Base-by-base conservation (phyloP, 2,888 invertebrate genomes). In the Drosophila falleni region DNA sequence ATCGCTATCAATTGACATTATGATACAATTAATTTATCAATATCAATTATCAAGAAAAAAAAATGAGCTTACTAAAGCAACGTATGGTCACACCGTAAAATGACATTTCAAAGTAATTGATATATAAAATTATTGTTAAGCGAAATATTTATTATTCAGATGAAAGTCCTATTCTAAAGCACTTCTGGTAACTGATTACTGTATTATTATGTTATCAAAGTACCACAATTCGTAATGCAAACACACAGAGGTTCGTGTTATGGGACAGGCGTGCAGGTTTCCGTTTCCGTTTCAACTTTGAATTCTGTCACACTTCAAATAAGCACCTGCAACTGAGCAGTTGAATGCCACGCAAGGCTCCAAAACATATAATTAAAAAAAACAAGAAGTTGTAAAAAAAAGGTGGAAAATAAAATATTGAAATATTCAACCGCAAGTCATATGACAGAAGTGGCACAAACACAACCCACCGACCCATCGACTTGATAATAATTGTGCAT, bases 291-390 rank as follows among this genome's bases (percentile, higher is more conserved):
- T 76, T 87, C 75, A 74, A 78, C 71, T 83, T 87, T 71, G 89
- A 83, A 87, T 89, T 84, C 83, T 84, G 88, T 83, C 89, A 83
- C 83, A 83, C 83, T 83, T 83, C 79, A 71, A 87, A 87, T 84
- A 73, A 60, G 74, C 83, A 78, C 78, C 66, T 72, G 81, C 73
- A 55, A 41, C 51, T 19, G 42, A n/a, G 35, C 56, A 58, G 46
- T 64, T 80, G 55, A 72, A 50, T 64, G 68, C 82, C 82, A 87
- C 85, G 89, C 89, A 67, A 87, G 58, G 53, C 65, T 23, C 23
- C 39, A 23, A 47, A 89, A 63, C 85, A 78, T 74, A 74, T 89
- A 66, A 87, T 89, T 83, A 83, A 68, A 67, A 72, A 46, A 15
- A 41, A 60, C 29, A 47, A 4, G 23, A 11, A 11, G 16, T 16